Percentiles rank a stretch among this genome's conserved stretches.
Conservation (phyloP, 1,140 invertebrate species). For the Sesamia nonagrioides region DNA sequence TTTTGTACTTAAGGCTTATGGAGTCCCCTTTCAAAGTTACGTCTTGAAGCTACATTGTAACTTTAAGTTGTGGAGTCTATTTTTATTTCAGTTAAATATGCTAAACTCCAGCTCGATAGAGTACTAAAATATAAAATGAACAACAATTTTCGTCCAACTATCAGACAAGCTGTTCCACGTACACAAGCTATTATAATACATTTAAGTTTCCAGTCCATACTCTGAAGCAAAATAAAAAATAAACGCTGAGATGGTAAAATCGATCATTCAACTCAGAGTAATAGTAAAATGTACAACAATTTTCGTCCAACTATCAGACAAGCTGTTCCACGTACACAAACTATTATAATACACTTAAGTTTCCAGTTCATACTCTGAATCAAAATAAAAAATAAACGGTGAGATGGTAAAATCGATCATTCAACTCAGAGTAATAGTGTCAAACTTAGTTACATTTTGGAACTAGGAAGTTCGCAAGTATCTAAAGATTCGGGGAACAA, state of each 20-base stretch:
- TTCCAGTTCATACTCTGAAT: background rate
- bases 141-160: background rate
- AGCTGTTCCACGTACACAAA: background rate
- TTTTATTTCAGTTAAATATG: background rate
- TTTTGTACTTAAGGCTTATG: background rate
- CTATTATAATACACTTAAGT: background rate
- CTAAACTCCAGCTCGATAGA: background rate
- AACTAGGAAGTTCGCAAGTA: background rate
- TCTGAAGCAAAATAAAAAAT: slow-evolving; percentile 5
- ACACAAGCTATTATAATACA: background rate
- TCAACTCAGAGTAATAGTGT: background rate
- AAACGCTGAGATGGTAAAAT: no score
- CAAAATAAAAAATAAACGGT: no score
- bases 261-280: slow-evolving; percentile 1
- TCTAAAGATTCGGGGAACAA: background rate
- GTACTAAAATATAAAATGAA: background rate
- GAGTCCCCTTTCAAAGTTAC: background rate
- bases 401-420: slow-evolving; percentile 14
- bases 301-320: background rate
- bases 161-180: background rate
- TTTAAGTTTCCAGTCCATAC: background rate
- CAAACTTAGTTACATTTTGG: slow-evolving; percentile 18
- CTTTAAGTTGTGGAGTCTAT: background rate
- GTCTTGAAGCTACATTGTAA: no score
- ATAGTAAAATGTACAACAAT: background rate